Percentiles rank a stretch among this genome's conserved stretches.
phyloP scores from a whole-genome alignment of 2,797 vertebrate genomes.

The Leptatherina wallacei region DNA sequence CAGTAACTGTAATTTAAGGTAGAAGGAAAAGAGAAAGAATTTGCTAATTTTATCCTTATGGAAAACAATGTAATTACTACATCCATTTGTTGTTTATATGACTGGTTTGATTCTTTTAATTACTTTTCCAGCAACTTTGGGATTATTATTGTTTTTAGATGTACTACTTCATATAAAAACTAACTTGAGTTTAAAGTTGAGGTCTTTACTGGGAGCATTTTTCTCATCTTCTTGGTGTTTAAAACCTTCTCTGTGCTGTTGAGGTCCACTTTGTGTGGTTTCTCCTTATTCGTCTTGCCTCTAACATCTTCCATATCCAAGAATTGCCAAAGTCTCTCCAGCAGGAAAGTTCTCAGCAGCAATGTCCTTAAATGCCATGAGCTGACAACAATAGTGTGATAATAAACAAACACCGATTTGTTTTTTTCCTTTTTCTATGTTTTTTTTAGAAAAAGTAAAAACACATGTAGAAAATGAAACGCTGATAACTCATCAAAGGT shows the following conservation, averaged over 20 bases:
- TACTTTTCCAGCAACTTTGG: neutral
- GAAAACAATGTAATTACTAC: neutral
- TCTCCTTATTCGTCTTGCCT: neutral
- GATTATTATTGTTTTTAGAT: neutral
- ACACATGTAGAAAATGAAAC: neutral
- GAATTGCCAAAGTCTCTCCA: neutral
- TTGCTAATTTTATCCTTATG: too few relatives aligned
- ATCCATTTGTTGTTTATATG: neutral
- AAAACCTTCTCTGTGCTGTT: neutral
- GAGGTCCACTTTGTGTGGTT: neutral
- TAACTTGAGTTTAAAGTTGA: neutral
- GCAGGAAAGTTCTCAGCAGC: neutral
- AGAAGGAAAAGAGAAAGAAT: neutral
- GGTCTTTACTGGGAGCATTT: neutral
- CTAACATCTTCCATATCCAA: neutral
- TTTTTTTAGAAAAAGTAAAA: too few relatives aligned
- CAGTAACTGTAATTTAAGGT: neutral
- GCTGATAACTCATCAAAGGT: too few relatives aligned
- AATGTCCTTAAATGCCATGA: neutral
- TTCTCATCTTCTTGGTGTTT: too few relatives aligned
- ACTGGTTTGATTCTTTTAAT: neutral
- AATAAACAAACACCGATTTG: neutral
- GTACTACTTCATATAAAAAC: neutral
- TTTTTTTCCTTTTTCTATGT: neutral
- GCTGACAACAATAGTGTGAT: neutral